A percentile compares a stretch with the other conserved stretches of the same genome.
phyloP scores from a whole-genome alignment of 2,888 invertebrate genomes.

The Eilema depressum region DNA sequence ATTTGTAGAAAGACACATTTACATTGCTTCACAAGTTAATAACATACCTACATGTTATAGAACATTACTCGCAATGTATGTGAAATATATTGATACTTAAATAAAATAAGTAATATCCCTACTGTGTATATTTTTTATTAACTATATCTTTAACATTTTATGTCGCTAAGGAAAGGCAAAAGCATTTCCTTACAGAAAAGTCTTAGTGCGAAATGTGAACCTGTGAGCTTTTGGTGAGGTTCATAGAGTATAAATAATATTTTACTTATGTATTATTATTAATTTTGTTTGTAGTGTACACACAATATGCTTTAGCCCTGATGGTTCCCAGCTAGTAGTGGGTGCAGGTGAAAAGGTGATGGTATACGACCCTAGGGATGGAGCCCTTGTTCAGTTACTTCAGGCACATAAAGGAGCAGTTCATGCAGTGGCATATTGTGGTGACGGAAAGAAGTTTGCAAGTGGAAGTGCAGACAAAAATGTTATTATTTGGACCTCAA shows the following conservation, averaged over 20 bases:
- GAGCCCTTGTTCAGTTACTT: conserved; percentile 95
- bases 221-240: not conserved
- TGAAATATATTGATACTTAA: no score
- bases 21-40: no score
- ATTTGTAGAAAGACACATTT: no score
- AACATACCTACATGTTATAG: no score
- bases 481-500: conserved; percentile 99
- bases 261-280: not conserved
- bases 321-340: conserved; percentile 96
- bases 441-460: conserved; percentile 98
- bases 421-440: conserved; percentile 96
- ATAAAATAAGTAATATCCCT: not conserved
- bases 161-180: not conserved
- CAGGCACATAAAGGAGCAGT: conserved; percentile 99
- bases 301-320: conserved; percentile 97
- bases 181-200: no score
- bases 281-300: conserved; percentile 90
- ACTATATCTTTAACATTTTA: not conserved
- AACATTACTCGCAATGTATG: no score
- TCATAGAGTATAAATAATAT: no score
- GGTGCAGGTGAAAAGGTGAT: conserved; percentile 98
- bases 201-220: not conserved
- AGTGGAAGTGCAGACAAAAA: conserved; percentile 99
- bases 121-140: not conserved
- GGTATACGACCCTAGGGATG: conserved; percentile 97